Base-by-base conservation (phyloP, 2,888 invertebrate genomes). In the Tachina lurida region DNA sequence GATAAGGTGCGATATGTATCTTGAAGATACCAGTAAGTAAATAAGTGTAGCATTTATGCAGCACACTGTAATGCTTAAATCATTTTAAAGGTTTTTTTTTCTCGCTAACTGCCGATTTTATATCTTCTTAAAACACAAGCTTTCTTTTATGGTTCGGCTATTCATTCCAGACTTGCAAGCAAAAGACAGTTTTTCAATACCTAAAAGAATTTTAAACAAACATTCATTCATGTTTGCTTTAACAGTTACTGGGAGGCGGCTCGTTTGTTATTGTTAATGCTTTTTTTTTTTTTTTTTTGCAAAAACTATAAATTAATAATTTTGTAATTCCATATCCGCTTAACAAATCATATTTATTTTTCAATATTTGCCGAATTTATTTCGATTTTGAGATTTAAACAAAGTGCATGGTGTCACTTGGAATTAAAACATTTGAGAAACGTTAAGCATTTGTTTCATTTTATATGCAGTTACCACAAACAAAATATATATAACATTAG, bases 61-160 rank as follows among this genome's bases (percentile, higher is more conserved):
- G 56, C 65, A 56, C 63, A 65, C 65, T 71, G 71, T 76, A 47
- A 56, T 75, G 62, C 49, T 75, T 68, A 71, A 82, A 82, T 76
- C 67, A 73, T 79, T 80, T 43, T 45, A 39, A 22, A 62, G 10
- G 52, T 62, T 79, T 54, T 13, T 68, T 13, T 80, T 3, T 49
- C 41, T 77, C 47, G 13, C 62, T 15, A 73, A 74, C 73, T 78
- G 78, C 43, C 39, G 41, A 4, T 47, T 8, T 17, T 19, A 43
- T 39, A 17, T 45, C 19, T 39, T 68, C 62, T 74, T 74, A 31
- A 60, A 63, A 19, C 19, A 54, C 41, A 58, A 49, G 58, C 63
- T 82, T 85, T 81, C 85, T 74, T 85, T 82, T 85, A 78, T 75
- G 81, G 85, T 47, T 54, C 12, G 41, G 17, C 17, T 67, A 43